A percentile compares a stretch with the other conserved stretches of the same genome.
These are phyloP conservation scores for Enteromius mattozi DNA, from an alignment of 2,797 vertebrate species.

Conservation along the genomic window DNA sequence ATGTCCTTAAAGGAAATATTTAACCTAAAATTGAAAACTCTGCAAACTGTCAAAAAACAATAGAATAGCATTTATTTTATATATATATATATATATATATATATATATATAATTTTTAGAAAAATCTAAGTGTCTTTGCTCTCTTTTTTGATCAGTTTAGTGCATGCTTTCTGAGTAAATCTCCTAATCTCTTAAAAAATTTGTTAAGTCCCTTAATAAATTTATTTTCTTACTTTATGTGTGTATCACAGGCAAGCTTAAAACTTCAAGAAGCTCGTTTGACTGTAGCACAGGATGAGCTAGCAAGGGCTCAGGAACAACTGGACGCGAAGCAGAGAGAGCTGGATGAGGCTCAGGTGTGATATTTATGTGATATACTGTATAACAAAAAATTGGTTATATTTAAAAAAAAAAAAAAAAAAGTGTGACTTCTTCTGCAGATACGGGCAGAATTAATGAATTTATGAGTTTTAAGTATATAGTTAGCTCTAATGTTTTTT, in stretches of 20 bases:
- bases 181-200: neutral
- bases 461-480: neutral
- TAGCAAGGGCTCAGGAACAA: conserved; percentile 79
- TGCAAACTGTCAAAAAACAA: too few relatives aligned
- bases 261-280: conserved; percentile 82
- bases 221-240: neutral
- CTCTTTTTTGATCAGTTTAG: neutral
- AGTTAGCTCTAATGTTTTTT: neutral
- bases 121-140: neutral
- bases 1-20: neutral
- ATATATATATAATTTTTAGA: neutral
- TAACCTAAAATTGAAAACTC: neutral
- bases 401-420: neutral
- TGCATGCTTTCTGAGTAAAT: neutral
- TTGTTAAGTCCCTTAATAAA: neutral
- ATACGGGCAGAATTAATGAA: neutral
- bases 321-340: conserved; percentile 83
- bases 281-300: conserved; percentile 78
- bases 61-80: neutral
- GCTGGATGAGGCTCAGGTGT: conserved; percentile 81
- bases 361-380: neutral
- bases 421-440: neutral
- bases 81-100: neutral
- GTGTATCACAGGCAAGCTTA: conserved; percentile 78
- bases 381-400: neutral